phyloP scores from a whole-genome alignment of 64 coral and sea anemone species.

The Montipora capricornis region DNA sequence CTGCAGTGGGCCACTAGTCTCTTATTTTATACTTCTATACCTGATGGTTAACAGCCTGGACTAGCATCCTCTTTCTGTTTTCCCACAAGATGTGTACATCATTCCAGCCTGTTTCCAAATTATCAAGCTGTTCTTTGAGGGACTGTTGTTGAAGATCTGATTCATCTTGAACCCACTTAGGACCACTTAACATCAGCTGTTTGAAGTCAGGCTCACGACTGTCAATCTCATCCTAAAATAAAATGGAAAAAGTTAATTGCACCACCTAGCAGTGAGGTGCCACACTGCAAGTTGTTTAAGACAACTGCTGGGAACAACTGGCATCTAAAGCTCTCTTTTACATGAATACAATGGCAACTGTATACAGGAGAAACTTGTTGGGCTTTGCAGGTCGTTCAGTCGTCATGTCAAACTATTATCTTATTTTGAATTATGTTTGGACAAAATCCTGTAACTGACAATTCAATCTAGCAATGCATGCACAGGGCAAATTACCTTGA shows the following conservation, averaged over 20 bases:
- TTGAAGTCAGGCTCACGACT: constrained; percentile 88
- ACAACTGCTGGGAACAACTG: too few species aligned
- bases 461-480: background rate
- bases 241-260: background rate
- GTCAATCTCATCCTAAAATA: constrained; percentile 89
- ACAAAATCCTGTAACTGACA: too few species aligned
- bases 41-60: constrained; percentile 95
- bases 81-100: constrained; percentile 94
- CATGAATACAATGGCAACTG: too few species aligned
- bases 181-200: constrained; percentile 83
- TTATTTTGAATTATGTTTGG: too few species aligned
- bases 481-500: constrained; percentile 67
- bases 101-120: constrained; percentile 89
- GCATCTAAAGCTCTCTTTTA: too few species aligned
- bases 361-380: too few species aligned
- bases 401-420: too few species aligned
- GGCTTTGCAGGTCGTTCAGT: too few species aligned
- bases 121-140: constrained; percentile 93
- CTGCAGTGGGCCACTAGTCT: too few species aligned
- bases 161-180: constrained; percentile 98
- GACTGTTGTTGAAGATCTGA: constrained; percentile 96
- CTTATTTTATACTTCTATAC: background rate
- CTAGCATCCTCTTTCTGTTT: constrained; percentile 90
- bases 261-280: too few species aligned
- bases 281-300: too few species aligned